Conservation (phyloP, 1,140 invertebrate genomes). For the Cardiocondyla obscurior region DNA sequence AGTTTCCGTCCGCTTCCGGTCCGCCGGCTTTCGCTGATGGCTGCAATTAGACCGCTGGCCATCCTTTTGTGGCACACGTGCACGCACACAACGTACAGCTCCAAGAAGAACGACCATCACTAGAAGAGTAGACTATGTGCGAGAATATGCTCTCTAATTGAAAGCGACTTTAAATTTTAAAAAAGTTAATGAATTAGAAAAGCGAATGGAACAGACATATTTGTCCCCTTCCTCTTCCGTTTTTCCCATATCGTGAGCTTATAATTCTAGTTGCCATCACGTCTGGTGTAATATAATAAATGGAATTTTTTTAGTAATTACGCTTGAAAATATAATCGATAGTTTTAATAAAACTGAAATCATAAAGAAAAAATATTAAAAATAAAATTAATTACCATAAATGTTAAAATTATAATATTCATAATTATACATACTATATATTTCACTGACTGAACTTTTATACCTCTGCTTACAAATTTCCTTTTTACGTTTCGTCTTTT, state of each 20-base stretch:
- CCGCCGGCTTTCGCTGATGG: conserved; percentile 49
- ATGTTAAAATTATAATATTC: not conserved
- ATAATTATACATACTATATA: conserved; percentile 9
- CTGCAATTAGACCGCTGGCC: conserved; percentile 49
- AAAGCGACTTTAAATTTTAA: conserved; percentile 30
- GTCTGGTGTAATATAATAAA: not conserved
- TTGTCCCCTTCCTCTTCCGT: not conserved
- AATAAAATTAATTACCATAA: conserved; percentile 19
- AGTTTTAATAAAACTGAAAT: not conserved
- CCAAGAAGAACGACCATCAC: conserved; percentile 18
- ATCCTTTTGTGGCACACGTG: conserved; percentile 39
- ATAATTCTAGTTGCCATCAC: not conserved
- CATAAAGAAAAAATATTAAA: not conserved
- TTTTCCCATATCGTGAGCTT: not conserved
- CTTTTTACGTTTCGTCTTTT: not conserved
- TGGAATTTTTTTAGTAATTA: conserved; percentile 23
- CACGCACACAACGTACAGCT: conserved; percentile 10
- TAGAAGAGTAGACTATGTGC: not conserved
- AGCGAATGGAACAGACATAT: not conserved
- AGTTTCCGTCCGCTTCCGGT: conserved; percentile 50
- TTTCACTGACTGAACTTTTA: conserved; percentile 7
- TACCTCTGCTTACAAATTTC: conserved; percentile 4
- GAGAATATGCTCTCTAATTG: conserved; percentile 44
- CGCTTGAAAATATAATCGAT: not conserved
- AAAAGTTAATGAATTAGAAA: conserved; percentile 34